Evolutionary conservation across 1,140 invertebrate species (phyloP), one percentile per base, ranked within the genome.

Genomic region (Drosophila bifasciata): DNA sequence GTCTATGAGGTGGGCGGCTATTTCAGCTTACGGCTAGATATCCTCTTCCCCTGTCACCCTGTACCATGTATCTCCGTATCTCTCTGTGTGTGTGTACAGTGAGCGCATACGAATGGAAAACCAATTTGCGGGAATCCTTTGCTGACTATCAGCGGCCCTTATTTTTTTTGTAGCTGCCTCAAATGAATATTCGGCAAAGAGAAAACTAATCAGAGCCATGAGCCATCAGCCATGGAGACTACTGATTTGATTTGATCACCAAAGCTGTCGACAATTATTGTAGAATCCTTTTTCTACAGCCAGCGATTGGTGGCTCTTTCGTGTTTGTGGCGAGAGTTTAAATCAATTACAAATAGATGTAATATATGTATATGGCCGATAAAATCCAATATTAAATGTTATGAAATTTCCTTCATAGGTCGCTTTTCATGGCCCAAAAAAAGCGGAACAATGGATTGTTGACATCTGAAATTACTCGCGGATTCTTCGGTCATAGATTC

Each of bases 81-180:
- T 23, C 5, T 16, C 6, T 32, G 11, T n/a, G 21, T 39, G 7
- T 15, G 21, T 19, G 64, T 68, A 68, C 64, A 68, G 49, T 68
- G 63, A 44, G 23, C 23, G 44, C 25, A 49, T n/a, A 21, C 15
- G 7, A 16, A 17, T 36, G 63, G 28, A 17, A 67, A 68, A 68
- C 66, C 66, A 69, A 69, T 69, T 69, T 68, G 40, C 36, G 43
- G 17, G 32, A 56, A 69, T 68, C 50, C 64, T 41, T 63, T 55
- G 21, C 63, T 15, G 50, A 28, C 62, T 44, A 56, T 68, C 64
- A 68, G 28, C 36, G 28, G 40, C 25, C 66, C 39, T 28, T 8
- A 40, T 61, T 48, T 13, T 61, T 32, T 32, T 1, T 19, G 19
- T 32, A 11, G 32, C n/a, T n/a, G n/a, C 32, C 32, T 32, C 3